These are phyloP conservation scores for Neoitamus cyanurus DNA, from an alignment of 2,888 invertebrate species.

Conservation along the genomic window DNA sequence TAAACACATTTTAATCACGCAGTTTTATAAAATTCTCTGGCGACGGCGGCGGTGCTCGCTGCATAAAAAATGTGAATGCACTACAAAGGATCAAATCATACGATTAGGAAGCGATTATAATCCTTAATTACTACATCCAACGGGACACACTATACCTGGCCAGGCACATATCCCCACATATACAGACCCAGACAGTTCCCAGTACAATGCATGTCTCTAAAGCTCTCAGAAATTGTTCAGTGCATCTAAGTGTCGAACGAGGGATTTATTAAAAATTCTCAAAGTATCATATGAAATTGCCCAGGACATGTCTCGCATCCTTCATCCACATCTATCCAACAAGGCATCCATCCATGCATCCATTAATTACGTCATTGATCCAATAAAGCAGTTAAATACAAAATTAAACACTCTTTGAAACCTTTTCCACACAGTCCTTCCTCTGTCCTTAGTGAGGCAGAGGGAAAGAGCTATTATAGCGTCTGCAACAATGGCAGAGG, in stretches of 20 bases:
- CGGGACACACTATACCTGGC: background rate
- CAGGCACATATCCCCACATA: background rate
- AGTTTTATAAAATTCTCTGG: constrained; percentile 12
- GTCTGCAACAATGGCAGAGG: constrained; percentile 50
- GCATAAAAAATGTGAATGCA: constrained; percentile 17
- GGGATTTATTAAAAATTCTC: constrained; percentile 52
- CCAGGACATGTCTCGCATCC: constrained; percentile 14
- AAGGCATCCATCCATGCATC: constrained; percentile 42
- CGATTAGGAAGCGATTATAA: constrained; percentile 1
- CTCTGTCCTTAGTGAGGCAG: background rate
- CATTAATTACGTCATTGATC: constrained; percentile 54
- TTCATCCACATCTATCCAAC: constrained; percentile 6
- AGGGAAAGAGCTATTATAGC: constrained; percentile 48
- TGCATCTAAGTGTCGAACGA: constrained; percentile 31
- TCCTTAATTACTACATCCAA: background rate
- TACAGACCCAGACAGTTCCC: background rate
- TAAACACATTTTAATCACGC: background rate
- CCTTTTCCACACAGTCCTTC: constrained; percentile 40
- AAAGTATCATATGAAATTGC: constrained; percentile 47
- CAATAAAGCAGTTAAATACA: constrained; percentile 54
- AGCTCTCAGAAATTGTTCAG: constrained; percentile 14
- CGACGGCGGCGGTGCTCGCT: background rate
- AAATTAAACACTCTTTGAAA: constrained; percentile 53
- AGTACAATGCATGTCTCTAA: background rate
- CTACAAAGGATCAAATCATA: constrained; percentile 13